phyloP scores from a whole-genome alignment of 2,113 vertebrate genomes.

The Axis porcinus region DNA sequence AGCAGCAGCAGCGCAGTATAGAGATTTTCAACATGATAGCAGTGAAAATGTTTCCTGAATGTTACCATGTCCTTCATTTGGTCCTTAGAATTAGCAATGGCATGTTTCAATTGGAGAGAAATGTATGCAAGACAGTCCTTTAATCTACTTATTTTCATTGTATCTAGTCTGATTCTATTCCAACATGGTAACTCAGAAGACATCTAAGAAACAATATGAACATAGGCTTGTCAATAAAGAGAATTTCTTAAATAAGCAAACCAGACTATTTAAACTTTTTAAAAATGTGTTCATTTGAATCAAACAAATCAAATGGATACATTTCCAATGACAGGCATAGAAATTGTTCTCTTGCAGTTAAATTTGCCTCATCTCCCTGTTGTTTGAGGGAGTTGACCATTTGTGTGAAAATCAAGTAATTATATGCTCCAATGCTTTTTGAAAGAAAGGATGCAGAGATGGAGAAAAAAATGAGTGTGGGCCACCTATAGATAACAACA shows the following conservation, averaged over 20 bases:
- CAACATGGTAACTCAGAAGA: not conserved
- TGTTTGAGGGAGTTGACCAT: slow-evolving; percentile 55
- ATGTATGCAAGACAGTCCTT: not conserved
- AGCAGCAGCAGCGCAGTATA: not conserved
- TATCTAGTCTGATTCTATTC: not conserved
- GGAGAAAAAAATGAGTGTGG: not conserved
- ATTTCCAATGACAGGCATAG: slow-evolving; percentile 33
- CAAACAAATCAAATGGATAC: slow-evolving; percentile 37
- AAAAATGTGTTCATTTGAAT: slow-evolving; percentile 57
- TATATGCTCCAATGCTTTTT: slow-evolving; percentile 14
- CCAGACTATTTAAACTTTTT: slow-evolving; percentile 33
- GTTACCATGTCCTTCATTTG: not conserved
- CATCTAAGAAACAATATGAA: not conserved
- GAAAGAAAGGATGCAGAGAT: not conserved
- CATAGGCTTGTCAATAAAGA: not conserved
- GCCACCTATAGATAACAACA: not conserved
- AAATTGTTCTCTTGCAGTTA: slow-evolving; percentile 51
- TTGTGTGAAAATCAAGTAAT: slow-evolving; percentile 65
- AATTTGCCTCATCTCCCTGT: slow-evolving; percentile 43
- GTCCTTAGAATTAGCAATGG: slow-evolving; percentile 11
- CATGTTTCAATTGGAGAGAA: slow-evolving; percentile 1
- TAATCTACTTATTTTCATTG: not conserved
- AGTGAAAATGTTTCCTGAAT: slow-evolving; percentile 16
- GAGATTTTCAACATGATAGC: not conserved
- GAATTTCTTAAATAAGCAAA: slow-evolving; percentile 46